These are phyloP conservation scores for Eremophila alpestris DNA, from an alignment of 2,797 vertebrate species.

Conservation along the genomic window DNA sequence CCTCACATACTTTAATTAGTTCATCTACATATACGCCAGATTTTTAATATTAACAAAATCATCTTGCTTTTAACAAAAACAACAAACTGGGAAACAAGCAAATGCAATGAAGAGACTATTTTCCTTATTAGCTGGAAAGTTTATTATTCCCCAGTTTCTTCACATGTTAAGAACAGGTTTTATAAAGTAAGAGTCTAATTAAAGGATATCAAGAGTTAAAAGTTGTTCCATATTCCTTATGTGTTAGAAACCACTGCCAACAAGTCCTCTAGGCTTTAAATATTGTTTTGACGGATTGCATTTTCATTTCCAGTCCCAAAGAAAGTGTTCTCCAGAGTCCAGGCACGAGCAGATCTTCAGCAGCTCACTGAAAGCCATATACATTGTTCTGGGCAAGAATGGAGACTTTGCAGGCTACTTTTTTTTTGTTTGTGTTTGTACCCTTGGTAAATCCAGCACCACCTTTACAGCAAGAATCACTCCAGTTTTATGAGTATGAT, in stretches of 20 bases:
- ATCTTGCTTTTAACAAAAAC: background rate
- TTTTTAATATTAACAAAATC: background rate
- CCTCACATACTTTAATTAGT: conserved; percentile 47
- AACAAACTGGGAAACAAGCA: background rate
- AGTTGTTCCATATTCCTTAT: conserved; percentile 80
- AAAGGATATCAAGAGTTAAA: conserved; percentile 88
- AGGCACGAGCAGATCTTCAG: conserved; percentile 57
- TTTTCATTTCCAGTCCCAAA: conserved; percentile 82
- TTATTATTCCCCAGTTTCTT: background rate
- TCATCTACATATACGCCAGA: conserved; percentile 15
- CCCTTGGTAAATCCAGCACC: conserved; percentile 81
- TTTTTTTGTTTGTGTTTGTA: conserved; percentile 77
- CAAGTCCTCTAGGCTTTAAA: conserved; percentile 88
- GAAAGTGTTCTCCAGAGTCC: conserved; percentile 73
- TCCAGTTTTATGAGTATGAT: conserved; percentile 56
- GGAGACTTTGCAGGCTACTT: conserved; percentile 76
- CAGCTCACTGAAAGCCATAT: conserved; percentile 64
- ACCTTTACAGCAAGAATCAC: conserved; percentile 63
- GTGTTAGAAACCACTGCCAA: conserved; percentile 82
- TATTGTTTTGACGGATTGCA: conserved; percentile 85
- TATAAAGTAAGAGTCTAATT: conserved; percentile 57
- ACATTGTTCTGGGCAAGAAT: conserved; percentile 65
- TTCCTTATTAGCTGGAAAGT: background rate
- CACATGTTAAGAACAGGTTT: background rate
- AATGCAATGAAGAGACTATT: background rate